Base-by-base conservation (phyloP, 2,113 vertebrate species). In the Paratilapia polleni region DNA sequence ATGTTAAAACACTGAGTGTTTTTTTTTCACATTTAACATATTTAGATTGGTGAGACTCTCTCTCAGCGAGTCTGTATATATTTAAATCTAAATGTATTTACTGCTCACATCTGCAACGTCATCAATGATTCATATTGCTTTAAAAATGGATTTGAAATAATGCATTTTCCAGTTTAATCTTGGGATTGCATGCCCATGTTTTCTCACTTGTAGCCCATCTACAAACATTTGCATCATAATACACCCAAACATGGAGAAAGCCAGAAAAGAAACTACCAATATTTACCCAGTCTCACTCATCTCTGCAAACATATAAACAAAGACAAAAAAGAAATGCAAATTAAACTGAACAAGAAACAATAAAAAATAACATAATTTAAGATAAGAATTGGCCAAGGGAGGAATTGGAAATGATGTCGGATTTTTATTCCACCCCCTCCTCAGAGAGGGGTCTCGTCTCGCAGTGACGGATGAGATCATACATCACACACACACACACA, bases 401-500 rank as follows among this genome's bases (percentile, higher is more conserved):
- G 80, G 77, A 81, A 87, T 80, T 90, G 78, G 83, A 88, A 83
- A 81, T 81, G 75, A 92, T 84, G 83, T 82, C 28, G 59, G 70
- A 91, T 91, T 91, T 85, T 89, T 86, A 83, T 84, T 88, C 81
- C 70, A 26, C 49, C 75, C 80, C 66, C 83, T 75, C 79, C 58
- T 77, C 84, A 77, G 83, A 84, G 82, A 43, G 64, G 31, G 81
- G 80, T 49, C 77, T 79, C 43, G 41, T n/a, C n/a, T n/a, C n/a
- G n/a, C 85, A 49, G 80, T 90, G 91, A 93, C 82, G 43, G 91
- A 93, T 93, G 93, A 94, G 87, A 90, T 88, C 92, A 89, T 95
- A 91, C 88, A 95, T 95, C 94, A 94, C 80, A 88, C 79, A 84
- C 89, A 85, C 83, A n/a, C n/a, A n/a, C n/a, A n/a, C n/a, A n/a